Percentiles rank a stretch among this genome's conserved stretches.
phyloP scores from a whole-genome alignment of 2,797 vertebrate species.

The Novumbra hubbsi region DNA sequence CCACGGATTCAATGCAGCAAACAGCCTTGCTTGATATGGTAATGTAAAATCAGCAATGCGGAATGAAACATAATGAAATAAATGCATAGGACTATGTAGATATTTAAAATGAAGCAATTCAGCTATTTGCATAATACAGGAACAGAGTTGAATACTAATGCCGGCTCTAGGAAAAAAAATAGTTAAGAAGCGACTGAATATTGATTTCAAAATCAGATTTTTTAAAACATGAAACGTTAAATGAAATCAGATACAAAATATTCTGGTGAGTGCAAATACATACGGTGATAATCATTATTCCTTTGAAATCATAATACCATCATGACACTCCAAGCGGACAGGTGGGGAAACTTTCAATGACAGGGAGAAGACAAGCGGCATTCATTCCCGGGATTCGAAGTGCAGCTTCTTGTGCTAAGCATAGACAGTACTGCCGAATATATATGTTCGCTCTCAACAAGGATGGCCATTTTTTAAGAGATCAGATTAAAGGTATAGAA shows the following conservation, averaged over 20 bases:
- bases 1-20: constrained; percentile 23
- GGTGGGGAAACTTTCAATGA: constrained; percentile 73
- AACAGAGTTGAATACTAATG: neutral
- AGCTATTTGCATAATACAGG: neutral
- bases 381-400: neutral
- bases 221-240: neutral
- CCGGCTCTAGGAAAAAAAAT: neutral
- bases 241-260: neutral
- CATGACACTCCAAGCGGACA: constrained; percentile 30
- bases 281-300: neutral
- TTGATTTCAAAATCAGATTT: neutral
- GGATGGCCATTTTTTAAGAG: neutral
- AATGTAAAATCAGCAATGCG: neutral
- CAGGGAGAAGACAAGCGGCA: constrained; percentile 52
- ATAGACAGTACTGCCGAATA: neutral
- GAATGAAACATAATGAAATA: constrained; percentile 1
- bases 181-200: neutral
- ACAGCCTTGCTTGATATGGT: constrained; percentile 10
- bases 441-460: neutral
- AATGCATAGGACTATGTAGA: neutral
- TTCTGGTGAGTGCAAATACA: too few relatives aligned
- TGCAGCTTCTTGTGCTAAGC: constrained; percentile 4
- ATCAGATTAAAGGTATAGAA: neutral
- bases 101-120: neutral
- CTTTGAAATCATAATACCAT: neutral